phyloP scores from a whole-genome alignment of 92 coral and sea anemone species.

The Metridium senile region DNA sequence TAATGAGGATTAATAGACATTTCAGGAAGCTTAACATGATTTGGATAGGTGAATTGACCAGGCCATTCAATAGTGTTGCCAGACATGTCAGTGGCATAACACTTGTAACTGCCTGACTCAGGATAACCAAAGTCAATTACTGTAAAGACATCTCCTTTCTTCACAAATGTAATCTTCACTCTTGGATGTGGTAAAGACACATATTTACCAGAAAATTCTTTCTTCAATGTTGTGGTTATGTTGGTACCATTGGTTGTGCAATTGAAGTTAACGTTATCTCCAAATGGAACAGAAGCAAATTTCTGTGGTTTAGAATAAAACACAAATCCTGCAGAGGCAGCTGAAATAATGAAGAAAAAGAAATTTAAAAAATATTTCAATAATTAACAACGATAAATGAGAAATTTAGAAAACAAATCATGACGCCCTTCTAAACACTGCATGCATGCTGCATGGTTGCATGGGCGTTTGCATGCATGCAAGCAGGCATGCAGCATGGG shows the following conservation, averaged over 20 bases:
- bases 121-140: background rate
- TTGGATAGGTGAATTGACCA: background rate
- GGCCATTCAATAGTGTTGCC: constrained; percentile 23
- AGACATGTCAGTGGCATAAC: constrained; percentile 30
- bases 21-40: background rate
- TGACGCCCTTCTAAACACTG: too few relatives aligned
- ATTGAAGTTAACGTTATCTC: background rate
- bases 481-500: too few relatives aligned
- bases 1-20: background rate
- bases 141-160: constrained; percentile 33
- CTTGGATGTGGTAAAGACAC: background rate
- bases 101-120: constrained; percentile 42
- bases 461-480: too few relatives aligned
- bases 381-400: too few relatives aligned
- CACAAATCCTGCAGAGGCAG: constrained; percentile 8
- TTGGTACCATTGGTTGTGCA: constrained; percentile 33
- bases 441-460: too few relatives aligned
- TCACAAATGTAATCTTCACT: background rate
- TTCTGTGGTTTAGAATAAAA: background rate
- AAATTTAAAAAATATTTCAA: background rate
- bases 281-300: constrained; percentile 15
- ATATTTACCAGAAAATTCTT: background rate
- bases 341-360: background rate
- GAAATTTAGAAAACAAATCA: too few relatives aligned
- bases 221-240: constrained; percentile 5